Conservation (phyloP, 2,888 invertebrate species). For the Cataglyphis cursor region DNA sequence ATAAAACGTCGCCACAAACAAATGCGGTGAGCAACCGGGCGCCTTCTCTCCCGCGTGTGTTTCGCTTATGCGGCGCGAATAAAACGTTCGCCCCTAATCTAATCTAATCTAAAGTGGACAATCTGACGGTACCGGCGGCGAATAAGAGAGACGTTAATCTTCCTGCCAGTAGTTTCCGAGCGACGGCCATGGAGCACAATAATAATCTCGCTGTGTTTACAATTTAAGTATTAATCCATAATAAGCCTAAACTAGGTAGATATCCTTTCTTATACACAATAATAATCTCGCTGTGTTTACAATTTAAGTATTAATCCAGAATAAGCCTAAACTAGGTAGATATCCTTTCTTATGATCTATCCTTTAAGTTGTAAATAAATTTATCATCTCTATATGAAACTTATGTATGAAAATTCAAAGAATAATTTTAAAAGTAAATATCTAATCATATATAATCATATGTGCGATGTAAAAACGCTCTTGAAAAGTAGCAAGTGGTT, state of each 20-base stretch:
- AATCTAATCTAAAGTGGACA: slow-evolving; percentile 58
- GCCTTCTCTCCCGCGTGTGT: slow-evolving; percentile 16
- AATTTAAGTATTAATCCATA: slow-evolving; percentile 16
- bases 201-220: slow-evolving; percentile 6
- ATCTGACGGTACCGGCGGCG: slow-evolving; percentile 53
- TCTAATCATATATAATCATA: not conserved
- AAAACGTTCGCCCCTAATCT: slow-evolving; percentile 49
- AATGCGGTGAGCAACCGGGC: slow-evolving; percentile 40
- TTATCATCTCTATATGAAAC: not conserved
- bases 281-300: slow-evolving; percentile 6
- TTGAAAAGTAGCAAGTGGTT: not conserved
- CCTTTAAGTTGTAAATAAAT: not conserved
- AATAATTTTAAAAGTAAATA: not conserved
- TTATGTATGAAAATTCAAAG: not conserved
- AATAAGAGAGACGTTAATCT: slow-evolving; percentile 60
- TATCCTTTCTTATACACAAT: not conserved
- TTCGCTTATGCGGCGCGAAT: slow-evolving; percentile 57
- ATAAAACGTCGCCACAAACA: slow-evolving; percentile 74
- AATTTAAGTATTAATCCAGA: slow-evolving; percentile 15
- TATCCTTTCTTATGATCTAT: not conserved
- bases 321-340: not conserved
- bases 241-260: not conserved
- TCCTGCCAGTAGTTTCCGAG: slow-evolving; percentile 25
- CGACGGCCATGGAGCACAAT: slow-evolving; percentile 34
- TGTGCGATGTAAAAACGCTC: not conserved